These are phyloP conservation scores for Brachionus manjavacas DNA, from an alignment of 1,140 invertebrate species.

Conservation along the genomic window DNA sequence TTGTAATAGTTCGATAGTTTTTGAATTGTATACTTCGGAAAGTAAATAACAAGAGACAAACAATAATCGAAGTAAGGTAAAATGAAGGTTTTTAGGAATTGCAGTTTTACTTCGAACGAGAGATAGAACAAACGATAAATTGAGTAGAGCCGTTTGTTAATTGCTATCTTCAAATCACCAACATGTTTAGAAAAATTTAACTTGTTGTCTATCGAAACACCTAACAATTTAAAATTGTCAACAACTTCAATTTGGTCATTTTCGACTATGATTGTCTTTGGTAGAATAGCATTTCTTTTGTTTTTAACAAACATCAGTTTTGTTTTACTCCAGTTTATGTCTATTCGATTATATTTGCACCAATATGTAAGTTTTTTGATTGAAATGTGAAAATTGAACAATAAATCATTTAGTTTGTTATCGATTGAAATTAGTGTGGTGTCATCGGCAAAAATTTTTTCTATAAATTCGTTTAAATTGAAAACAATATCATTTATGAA, in stretches of 20 bases:
- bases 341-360: neutral
- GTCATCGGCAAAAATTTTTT: neutral
- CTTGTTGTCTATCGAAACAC: neutral
- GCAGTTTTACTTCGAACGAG: neutral
- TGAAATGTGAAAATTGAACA: neutral
- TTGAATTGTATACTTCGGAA: neutral
- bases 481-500: slow-evolving; percentile 26
- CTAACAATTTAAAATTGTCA: neutral
- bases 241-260: neutral
- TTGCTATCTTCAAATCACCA: neutral
- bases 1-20: neutral
- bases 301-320: neutral
- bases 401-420: neutral
- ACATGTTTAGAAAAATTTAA: neutral
- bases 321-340: slow-evolving; percentile 8
- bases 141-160: neutral
- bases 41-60: neutral
- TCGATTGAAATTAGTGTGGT: neutral
- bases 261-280: neutral
- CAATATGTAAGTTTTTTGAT: neutral
- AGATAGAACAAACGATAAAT: neutral
- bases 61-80: neutral
- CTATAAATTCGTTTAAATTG: neutral
- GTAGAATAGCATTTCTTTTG: slow-evolving; percentile 15
- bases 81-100: slow-evolving; percentile 1